Conservation (phyloP, 2,888 invertebrate genomes). For the Philaethria dido region DNA sequence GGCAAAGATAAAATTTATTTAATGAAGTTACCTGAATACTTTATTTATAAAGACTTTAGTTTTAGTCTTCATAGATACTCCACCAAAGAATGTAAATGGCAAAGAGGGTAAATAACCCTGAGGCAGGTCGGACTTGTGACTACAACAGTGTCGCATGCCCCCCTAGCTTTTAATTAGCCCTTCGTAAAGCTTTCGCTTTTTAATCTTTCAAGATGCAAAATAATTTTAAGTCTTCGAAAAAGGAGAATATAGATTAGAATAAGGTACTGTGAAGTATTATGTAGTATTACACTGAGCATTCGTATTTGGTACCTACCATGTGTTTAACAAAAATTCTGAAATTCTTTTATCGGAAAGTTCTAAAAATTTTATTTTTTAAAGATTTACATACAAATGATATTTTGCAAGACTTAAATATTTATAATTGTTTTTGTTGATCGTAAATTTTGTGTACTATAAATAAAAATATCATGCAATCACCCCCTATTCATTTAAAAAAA, state of each 20-base stretch:
- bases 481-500: too few relatives aligned
- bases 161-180: conserved; percentile 64
- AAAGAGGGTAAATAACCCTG: conserved; percentile 34
- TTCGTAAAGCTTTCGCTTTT: conserved; percentile 44
- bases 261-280: not conserved
- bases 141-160: conserved; percentile 46
- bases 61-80: conserved; percentile 29
- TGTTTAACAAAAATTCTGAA: too few relatives aligned
- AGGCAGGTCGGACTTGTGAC: conserved; percentile 27
- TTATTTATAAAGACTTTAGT: conserved; percentile 29
- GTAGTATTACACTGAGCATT: too few relatives aligned
- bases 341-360: too few relatives aligned
- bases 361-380: too few relatives aligned
- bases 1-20: conserved; percentile 4
- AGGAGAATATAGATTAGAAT: not conserved
- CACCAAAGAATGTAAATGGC: conserved; percentile 34
- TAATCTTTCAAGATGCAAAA: conserved; percentile 46
- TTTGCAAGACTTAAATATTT: too few relatives aligned
- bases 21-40: conserved; percentile 24
- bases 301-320: too few relatives aligned
- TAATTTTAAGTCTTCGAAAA: conserved; percentile 19
- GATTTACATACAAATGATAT: too few relatives aligned
- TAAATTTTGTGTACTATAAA: too few relatives aligned
- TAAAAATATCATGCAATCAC: too few relatives aligned
- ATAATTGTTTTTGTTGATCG: too few relatives aligned